Evolutionary conservation across 53 echinoderm and acorn worm species (phyloP).

Genomic region (Paracentrotus lividus): DNA sequence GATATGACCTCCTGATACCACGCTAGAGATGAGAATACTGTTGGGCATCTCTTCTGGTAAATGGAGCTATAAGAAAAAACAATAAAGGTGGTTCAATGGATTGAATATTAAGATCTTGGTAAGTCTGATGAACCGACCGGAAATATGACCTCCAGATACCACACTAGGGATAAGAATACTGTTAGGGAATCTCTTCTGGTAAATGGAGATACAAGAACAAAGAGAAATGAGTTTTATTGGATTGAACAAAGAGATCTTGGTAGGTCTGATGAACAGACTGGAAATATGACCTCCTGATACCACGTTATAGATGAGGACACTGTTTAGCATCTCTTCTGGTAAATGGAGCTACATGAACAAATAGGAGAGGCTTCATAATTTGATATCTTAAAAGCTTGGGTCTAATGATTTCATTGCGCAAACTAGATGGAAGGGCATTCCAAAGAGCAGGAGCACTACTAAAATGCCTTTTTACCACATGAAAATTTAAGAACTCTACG

Average conservation of each 20-base stretch:
- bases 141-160: constrained; percentile 79
- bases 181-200: constrained; percentile 82
- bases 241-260: constrained; percentile 78
- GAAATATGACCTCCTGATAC: constrained; percentile 93
- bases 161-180: constrained; percentile 88
- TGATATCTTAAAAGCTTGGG: too few species aligned
- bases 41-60: constrained; percentile 89
- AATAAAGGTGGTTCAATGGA: too few species aligned
- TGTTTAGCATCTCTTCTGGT: constrained; percentile 86
- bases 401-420: too few species aligned
- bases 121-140: constrained; percentile 82
- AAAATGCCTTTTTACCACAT: too few species aligned
- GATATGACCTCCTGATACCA: constrained; percentile 92
- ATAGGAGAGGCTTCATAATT: background rate
- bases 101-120: constrained; percentile 63
- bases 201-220: constrained; percentile 80
- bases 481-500: too few species aligned
- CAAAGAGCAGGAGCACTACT: too few species aligned
- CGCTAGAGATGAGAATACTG: constrained; percentile 88
- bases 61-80: constrained; percentile 77
- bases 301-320: constrained; percentile 88
- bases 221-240: background rate
- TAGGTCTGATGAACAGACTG: constrained; percentile 89
- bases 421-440: too few species aligned
- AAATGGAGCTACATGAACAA: constrained; percentile 83